Conservation (phyloP, 1,140 invertebrate genomes). For the silkworm (Bombyx mori) region ASM3026992v2 NC_085109.1:11090501-11091000, state of each 20-base stretch:
- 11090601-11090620: constrained; percentile 36
- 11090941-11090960: no score
- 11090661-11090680: constrained; percentile 43
- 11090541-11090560: neutral
- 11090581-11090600: constrained; percentile 33
- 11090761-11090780: constrained; percentile 44
- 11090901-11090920: no score
- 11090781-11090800: constrained; percentile 33
- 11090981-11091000: no score
- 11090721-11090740: constrained; percentile 17
- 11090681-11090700: constrained; percentile 61
- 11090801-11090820: constrained; percentile 27
- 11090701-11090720: constrained; percentile 62
- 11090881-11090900: no score
- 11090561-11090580: constrained; percentile 8
- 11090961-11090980: no score
- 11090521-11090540: constrained; percentile 28
- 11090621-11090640: constrained; percentile 47
- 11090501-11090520: constrained; percentile 54
- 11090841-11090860: no score
- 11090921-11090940: no score
- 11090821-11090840: constrained; percentile 1
- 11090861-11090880: no score
- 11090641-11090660: constrained; percentile 52
- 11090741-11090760: constrained; percentile 51